Evolutionary conservation across 2,113 vertebrate species (phyloP), one percentile per base, ranked within the genome.

Genomic region (Nothobranchius kuhntae): DNA sequence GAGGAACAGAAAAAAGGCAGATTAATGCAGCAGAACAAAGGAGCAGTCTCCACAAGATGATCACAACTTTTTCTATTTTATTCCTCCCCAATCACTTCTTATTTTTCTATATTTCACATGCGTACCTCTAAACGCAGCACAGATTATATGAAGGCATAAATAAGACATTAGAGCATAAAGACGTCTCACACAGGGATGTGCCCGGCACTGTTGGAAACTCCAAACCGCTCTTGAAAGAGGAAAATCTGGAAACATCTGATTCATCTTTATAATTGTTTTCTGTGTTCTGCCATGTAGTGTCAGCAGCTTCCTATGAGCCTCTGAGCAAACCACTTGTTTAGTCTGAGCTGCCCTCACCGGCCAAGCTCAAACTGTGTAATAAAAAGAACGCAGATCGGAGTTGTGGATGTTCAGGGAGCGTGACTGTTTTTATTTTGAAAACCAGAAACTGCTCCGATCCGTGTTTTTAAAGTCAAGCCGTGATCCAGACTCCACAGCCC

Each of bases 1-100:
- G 78, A 77, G 78, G 81, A 82, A 84, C 47, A 15, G 72, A 64
- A 78, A 77, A 71, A 85, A 85, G 82, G 82, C 82, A 89, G 90
- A 91, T 92, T 87, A 87, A 88, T 89, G 87, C 79, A 61, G 45
- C 80, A 53, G 82, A 90, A 92, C 83, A 91, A 90, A 89, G 85
- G 78, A 86, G 58, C 77, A 78, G 84, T 76, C 83, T 73, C 85
- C 85, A 82, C 79, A 78, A 80, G 75, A 86, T 65, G 75, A 78
- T 81, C 69, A 24, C 62, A 69, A 73, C 78, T 81, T 58, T 45
- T 62, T 62, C 63, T 70, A 53, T 78, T 52, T 66, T 75, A 51
- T 59, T 61, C 59, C 74, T 57, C 13, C 3, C 44, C 59, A 58
- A 51, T 50, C 48, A 50, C 15, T 5, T 50, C 15, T 50, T 15